phyloP scores from a whole-genome alignment of 1,140 invertebrate genomes.

The Mya arenaria region DNA sequence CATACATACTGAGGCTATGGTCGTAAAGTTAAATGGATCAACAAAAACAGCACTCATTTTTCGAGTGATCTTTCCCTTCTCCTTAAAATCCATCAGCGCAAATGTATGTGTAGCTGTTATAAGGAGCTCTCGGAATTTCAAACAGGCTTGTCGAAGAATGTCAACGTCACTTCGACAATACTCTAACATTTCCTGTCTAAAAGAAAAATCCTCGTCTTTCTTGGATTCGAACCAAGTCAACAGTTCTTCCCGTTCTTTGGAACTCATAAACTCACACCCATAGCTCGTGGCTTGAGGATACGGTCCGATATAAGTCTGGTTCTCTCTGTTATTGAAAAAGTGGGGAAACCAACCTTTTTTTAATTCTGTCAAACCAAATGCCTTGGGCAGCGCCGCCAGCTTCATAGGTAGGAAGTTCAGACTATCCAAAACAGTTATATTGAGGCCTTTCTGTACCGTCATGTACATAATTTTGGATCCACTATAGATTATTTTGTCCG shows the following conservation, averaged over 20 bases:
- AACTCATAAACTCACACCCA: conserved; percentile 14
- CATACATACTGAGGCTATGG: conserved; percentile 55
- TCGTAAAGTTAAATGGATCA: conserved; percentile 50
- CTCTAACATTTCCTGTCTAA: conserved; percentile 48
- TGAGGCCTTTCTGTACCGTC: not conserved
- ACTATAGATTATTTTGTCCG: not conserved
- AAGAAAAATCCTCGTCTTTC: conserved; percentile 43
- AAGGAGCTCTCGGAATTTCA: conserved; percentile 51
- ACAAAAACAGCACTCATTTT: not conserved
- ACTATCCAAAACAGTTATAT: not conserved
- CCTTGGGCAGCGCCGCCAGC: not conserved
- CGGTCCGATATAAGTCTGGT: conserved; percentile 10
- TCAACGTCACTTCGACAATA: conserved; percentile 56
- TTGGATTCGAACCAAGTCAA: conserved; percentile 32
- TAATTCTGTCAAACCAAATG: conserved; percentile 24
- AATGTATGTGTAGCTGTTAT: conserved; percentile 38
- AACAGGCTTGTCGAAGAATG: conserved; percentile 42
- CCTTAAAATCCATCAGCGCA: too few relatives aligned
- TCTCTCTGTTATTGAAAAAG: not conserved
- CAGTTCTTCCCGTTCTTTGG: not conserved
- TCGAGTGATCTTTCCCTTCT: conserved; percentile 15
- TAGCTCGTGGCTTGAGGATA: not conserved
- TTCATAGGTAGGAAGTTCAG: conserved; percentile 33
- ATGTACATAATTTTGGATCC: conserved; percentile 29
- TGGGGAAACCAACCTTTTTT: conserved; percentile 36